phyloP scores from a whole-genome alignment of 2,888 invertebrate species.

The Dicycla oo region DNA sequence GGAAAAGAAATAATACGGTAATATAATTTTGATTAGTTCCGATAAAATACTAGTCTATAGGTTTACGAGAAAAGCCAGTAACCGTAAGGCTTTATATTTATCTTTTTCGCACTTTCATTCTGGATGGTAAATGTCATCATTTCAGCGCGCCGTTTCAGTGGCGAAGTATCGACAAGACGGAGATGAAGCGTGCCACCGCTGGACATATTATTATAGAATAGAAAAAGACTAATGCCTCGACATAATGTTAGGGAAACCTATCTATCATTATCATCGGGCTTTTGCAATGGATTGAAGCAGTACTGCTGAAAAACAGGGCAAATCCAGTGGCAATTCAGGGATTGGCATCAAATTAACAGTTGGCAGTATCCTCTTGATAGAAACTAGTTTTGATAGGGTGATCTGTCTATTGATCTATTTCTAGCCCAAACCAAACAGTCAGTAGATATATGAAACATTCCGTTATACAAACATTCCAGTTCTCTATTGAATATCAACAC shows the following conservation, averaged over 20 bases:
- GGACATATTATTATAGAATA: too few species aligned
- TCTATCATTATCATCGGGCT: neutral
- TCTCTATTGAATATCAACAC: conserved; percentile 20
- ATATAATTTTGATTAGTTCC: conserved; percentile 77
- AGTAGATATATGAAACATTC: conserved; percentile 17
- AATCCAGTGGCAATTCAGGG: neutral
- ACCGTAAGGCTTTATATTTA: conserved; percentile 7
- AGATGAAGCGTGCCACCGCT: too few species aligned
- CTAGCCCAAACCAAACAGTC: neutral
- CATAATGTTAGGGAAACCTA: neutral
- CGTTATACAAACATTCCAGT: conserved; percentile 12
- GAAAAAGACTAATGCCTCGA: too few species aligned
- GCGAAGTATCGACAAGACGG: too few species aligned
- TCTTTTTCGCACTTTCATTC: conserved; percentile 1
- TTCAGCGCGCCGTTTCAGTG: neutral
- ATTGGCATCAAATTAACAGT: neutral
- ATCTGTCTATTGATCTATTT: neutral
- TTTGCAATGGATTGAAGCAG: neutral
- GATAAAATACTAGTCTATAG: conserved; percentile 67
- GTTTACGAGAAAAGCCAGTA: conserved; percentile 57
- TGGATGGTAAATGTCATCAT: neutral
- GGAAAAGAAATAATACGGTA: conserved; percentile 72
- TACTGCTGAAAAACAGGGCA: neutral
- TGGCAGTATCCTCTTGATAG: neutral
- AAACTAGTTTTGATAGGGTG: neutral